Percentiles rank a stretch among this genome's conserved stretches.
These are phyloP conservation scores for Thyatira batis DNA, from an alignment of 2,888 invertebrate species.

Conservation along the genomic window DNA sequence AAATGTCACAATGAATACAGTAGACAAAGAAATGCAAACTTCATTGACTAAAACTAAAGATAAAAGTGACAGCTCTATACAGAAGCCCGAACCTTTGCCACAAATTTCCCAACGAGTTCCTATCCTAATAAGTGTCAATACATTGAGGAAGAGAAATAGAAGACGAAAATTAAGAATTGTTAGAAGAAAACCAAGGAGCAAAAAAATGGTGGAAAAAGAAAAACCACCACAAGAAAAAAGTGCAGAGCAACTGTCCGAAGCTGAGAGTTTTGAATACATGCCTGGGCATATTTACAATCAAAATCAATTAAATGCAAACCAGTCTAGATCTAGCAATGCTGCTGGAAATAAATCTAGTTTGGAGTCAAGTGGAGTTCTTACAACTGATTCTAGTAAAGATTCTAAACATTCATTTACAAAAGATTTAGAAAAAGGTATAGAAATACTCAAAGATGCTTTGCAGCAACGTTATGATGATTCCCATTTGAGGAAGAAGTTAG, in stretches of 20 bases:
- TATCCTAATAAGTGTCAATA: slow-evolving; percentile 64
- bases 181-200: slow-evolving; percentile 43
- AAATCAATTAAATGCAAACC: slow-evolving; percentile 54
- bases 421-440: slow-evolving; percentile 84
- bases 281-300: slow-evolving; percentile 83
- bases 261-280: slow-evolving; percentile 87
- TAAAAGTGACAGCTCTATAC: slow-evolving; percentile 22
- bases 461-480: slow-evolving; percentile 83
- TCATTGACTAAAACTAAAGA: slow-evolving; percentile 45
- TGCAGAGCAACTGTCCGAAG: slow-evolving; percentile 75
- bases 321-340: slow-evolving; percentile 36
- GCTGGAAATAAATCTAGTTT: slow-evolving; percentile 71
- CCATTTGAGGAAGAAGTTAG: slow-evolving; percentile 83
- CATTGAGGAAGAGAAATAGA: slow-evolving; percentile 53
- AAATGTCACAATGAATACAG: slow-evolving; percentile 31
- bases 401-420: slow-evolving; percentile 73
- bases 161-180: slow-evolving; percentile 47
- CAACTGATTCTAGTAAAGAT: slow-evolving; percentile 71
- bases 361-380: slow-evolving; percentile 66
- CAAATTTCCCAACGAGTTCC: slow-evolving; percentile 47
- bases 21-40: slow-evolving; percentile 72
- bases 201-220: slow-evolving; percentile 41
- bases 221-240: slow-evolving; percentile 51
- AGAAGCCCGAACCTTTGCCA: slow-evolving; percentile 19
- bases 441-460: slow-evolving; percentile 82